A percentile compares a stretch with the other conserved stretches of the same genome.
phyloP scores from a whole-genome alignment of 2,113 vertebrate genomes.

The Oncorhynchus tshawytscha region DNA sequence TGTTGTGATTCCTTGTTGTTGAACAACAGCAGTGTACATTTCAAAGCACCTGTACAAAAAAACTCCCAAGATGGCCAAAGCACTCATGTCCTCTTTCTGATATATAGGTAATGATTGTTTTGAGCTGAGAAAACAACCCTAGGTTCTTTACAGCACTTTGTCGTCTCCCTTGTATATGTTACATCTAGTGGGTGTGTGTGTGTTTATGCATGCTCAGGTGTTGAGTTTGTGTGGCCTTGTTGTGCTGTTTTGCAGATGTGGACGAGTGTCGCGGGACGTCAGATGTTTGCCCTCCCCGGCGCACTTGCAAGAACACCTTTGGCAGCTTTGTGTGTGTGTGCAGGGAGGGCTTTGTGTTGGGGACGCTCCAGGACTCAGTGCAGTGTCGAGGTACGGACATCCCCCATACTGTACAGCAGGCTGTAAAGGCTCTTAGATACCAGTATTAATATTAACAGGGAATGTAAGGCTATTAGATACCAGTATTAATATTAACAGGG shows the following conservation, averaged over 20 bases:
- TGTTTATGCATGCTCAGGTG: conserved; percentile 5
- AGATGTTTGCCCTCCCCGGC: conserved; percentile 40
- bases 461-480: background rate
- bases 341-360: conserved; percentile 56
- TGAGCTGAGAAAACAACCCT: conserved; percentile 22
- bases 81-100: conserved; percentile 64
- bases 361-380: conserved; percentile 34
- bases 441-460: no score
- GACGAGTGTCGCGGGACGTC: conserved; percentile 57
- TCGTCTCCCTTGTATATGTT: conserved; percentile 12
- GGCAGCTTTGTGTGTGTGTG: conserved; percentile 68
- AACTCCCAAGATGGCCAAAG: conserved; percentile 37
- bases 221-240: conserved; percentile 6
- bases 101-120: conserved; percentile 60
- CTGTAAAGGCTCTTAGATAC: no score
- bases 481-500: no score
- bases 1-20: conserved; percentile 31
- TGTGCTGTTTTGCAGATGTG: conserved; percentile 57
- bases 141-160: conserved; percentile 10
- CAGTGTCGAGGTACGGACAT: conserved; percentile 57
- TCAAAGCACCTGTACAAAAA: conserved; percentile 53
- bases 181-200: background rate
- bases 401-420: no score
- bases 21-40: conserved; percentile 31
- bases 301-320: conserved; percentile 70